Evolutionary conservation across 2,888 invertebrate genomes (phyloP).

Genomic region (Agrypnus murinus): DNA sequence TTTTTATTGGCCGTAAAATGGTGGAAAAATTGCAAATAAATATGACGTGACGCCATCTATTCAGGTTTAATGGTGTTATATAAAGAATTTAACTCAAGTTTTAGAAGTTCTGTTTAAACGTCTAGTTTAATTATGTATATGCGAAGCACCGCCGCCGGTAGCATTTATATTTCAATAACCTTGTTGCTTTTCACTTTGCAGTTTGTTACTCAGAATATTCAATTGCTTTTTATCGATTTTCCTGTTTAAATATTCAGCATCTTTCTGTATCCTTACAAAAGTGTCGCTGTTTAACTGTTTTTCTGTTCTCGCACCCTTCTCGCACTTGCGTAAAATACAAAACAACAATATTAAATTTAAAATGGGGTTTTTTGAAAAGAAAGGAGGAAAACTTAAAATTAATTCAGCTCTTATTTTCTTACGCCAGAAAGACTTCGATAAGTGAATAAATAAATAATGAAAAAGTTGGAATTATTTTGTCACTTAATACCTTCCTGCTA

Average conservation of each 20-base stretch:
- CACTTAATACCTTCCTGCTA: too few relatives aligned
- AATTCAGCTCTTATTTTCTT: too few relatives aligned
- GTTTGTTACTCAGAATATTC: conserved; percentile 53
- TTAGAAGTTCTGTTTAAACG: conserved; percentile 54
- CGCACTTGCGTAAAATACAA: conserved; percentile 18
- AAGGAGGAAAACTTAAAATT: too few relatives aligned
- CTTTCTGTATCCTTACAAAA: conserved; percentile 43
- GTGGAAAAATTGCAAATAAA: conserved; percentile 43
- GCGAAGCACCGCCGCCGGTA: conserved; percentile 54
- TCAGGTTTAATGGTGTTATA: conserved; percentile 45
- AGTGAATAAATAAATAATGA: too few relatives aligned
- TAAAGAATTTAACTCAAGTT: conserved; percentile 51
- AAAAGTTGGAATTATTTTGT: too few relatives aligned
- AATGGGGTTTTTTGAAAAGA: conserved; percentile 13
- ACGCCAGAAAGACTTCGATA: too few relatives aligned
- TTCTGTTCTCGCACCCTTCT: conserved; percentile 26
- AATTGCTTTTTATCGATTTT: conserved; percentile 52
- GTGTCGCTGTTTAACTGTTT: conserved; percentile 42
- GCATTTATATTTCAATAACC: conserved; percentile 56
- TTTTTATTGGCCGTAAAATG: conserved; percentile 36
- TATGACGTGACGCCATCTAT: conserved; percentile 45
- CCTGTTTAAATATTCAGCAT: conserved; percentile 49
- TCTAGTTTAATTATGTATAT: conserved; percentile 55
- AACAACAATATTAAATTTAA: conserved; percentile 26
- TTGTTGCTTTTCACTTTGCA: conserved; percentile 55